Evolutionary conservation across 92 coral and sea anemone species (phyloP).

Genomic region (Meandrina meandrites): DNA sequence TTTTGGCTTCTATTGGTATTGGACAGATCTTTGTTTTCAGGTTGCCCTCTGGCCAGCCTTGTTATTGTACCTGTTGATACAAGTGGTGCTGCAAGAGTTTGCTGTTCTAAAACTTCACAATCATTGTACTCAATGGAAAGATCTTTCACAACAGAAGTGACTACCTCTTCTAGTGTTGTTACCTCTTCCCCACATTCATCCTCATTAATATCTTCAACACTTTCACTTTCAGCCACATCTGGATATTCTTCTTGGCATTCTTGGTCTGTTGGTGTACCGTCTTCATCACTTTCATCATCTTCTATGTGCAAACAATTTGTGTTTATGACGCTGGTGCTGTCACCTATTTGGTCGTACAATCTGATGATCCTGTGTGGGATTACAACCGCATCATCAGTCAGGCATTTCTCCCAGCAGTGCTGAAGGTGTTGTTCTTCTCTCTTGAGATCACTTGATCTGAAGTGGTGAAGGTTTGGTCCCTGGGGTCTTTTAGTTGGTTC

Average conservation of each 20-base stretch:
- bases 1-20: too few relatives aligned
- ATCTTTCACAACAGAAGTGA: background rate
- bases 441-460: constrained; percentile 55
- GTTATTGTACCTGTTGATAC: too few relatives aligned
- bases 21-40: too few relatives aligned
- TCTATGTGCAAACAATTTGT: constrained; percentile 6
- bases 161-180: too few relatives aligned
- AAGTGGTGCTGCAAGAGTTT: background rate
- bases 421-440: constrained; percentile 16
- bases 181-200: too few relatives aligned
- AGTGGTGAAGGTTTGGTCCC: constrained; percentile 70
- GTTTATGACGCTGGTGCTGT: constrained; percentile 2
- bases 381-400: background rate
- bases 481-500: constrained; percentile 39
- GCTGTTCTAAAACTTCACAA: background rate
- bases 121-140: background rate
- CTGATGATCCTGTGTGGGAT: constrained; percentile 17
- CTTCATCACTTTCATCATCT: background rate
- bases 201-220: background rate
- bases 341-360: constrained; percentile 18
- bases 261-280: background rate
- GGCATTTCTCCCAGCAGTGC: background rate
- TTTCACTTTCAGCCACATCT: background rate
- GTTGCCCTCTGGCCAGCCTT: too few relatives aligned
- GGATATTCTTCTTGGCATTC: background rate